Percentiles rank a stretch among this genome's conserved stretches.
phyloP scores from a whole-genome alignment of 2,113 vertebrate genomes.

The Ondatra zibethicus region DNA sequence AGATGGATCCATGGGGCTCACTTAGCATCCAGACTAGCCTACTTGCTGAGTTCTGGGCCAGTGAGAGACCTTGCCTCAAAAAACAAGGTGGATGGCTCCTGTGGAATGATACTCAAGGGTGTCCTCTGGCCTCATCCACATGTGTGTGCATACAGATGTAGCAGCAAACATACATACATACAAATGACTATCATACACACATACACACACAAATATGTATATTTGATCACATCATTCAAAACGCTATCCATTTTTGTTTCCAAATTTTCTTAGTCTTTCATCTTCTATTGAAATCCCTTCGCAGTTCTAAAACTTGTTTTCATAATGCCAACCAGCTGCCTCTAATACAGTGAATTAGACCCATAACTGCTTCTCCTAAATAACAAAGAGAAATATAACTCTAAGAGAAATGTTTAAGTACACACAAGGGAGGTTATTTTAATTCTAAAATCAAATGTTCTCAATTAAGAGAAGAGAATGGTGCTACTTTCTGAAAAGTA shows the following conservation, averaged over 20 bases:
- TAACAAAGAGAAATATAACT: not conserved
- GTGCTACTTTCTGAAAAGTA: not conserved
- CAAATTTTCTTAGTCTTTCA: conserved; percentile 15
- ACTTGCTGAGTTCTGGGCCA: not conserved
- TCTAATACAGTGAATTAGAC: conserved; percentile 36
- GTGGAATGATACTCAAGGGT: not conserved
- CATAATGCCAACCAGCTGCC: not conserved
- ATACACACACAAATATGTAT: not conserved
- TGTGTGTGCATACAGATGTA: not conserved
- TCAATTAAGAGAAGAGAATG: not conserved
- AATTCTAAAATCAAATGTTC: conserved; percentile 2
- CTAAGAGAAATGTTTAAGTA: not conserved
- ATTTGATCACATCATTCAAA: not conserved
- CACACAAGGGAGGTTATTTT: conserved; percentile 21
- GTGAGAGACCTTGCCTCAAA: not conserved
- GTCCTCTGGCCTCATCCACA: too few relatives aligned
- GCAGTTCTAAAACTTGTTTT: conserved; percentile 8
- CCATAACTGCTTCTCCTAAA: conserved; percentile 12
- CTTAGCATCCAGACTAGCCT: not conserved
- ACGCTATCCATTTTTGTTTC: not conserved
- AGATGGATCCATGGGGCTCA: not conserved
- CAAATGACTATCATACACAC: not conserved
- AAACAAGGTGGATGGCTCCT: not conserved
- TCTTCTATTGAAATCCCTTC: not conserved
- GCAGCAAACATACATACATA: not conserved